These are phyloP conservation scores for Cerastis leucographa DNA, from an alignment of 2,888 invertebrate genomes.

Conservation along the genomic window DNA sequence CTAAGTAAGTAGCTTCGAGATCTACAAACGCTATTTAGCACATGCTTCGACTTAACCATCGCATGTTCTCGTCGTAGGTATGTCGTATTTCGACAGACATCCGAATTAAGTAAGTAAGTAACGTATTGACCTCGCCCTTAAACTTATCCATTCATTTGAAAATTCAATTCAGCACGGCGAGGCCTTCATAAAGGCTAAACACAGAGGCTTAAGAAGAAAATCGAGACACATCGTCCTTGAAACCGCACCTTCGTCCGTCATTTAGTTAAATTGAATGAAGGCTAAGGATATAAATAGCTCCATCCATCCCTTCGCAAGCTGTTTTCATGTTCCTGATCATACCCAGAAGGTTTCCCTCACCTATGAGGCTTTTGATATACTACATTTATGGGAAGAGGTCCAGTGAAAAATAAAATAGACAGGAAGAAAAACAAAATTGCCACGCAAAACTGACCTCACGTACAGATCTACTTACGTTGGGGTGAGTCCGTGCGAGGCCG, in stretches of 20 bases:
- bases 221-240: not conserved
- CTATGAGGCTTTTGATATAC: not conserved
- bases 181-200: not conserved
- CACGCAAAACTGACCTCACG: no score
- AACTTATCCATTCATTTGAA: not conserved
- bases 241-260: not conserved
- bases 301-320: not conserved
- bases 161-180: not conserved
- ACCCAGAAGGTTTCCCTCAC: not conserved
- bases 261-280: constrained; percentile 24
- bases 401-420: not conserved
- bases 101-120: no score
- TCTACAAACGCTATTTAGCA: not conserved
- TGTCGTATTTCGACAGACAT: not conserved
- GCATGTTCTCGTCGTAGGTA: not conserved
- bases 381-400: no score
- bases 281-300: not conserved
- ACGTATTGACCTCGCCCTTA: not conserved
- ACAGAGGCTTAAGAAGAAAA: not conserved
- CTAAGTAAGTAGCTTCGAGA: not conserved
- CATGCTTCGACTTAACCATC: not conserved
- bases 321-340: not conserved
- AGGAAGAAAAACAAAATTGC: no score
- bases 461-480: no score
- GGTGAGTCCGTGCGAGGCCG: no score